A percentile compares a stretch with the other conserved stretches of the same genome.
Evolutionary conservation across 2,888 invertebrate species (phyloP).

Genomic region (Xestoiulus laeticollis): DNA sequence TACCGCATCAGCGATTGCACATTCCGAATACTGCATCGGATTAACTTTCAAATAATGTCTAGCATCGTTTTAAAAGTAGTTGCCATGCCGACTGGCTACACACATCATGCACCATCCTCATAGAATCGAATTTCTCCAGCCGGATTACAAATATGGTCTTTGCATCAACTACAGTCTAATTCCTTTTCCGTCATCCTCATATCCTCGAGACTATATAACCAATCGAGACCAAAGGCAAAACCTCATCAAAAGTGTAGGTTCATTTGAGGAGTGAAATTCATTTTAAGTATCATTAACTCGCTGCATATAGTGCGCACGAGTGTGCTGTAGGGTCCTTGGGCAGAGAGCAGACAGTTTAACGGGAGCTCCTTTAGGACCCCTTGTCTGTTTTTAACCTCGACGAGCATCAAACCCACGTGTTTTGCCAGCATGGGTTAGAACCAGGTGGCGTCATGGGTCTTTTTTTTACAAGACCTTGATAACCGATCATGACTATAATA

Average conservation of each 20-base stretch:
- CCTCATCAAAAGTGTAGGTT: constrained; percentile 2
- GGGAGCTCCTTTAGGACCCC: neutral
- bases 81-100: neutral
- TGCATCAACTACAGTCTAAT: neutral
- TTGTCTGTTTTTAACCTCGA: neutral
- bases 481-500: neutral
- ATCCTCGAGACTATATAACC: neutral
- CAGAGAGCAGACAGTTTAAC: constrained; percentile 5
- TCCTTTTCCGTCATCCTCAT: neutral
- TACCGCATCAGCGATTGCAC: neutral
- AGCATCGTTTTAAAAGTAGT: constrained; percentile 3
- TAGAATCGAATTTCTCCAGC: neutral
- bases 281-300: constrained; percentile 20
- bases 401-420: neutral
- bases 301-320: constrained; percentile 18
- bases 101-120: neutral
- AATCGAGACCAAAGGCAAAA: constrained; percentile 15
- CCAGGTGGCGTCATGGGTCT: neutral
- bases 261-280: constrained; percentile 3
- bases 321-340: neutral
- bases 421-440: neutral
- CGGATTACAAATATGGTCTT: neutral
- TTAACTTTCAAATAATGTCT: constrained; percentile 26
- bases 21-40: neutral
- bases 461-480: neutral